Evolutionary conservation across 2,888 invertebrate species (phyloP).

Genomic region (Tipula unca): DNA sequence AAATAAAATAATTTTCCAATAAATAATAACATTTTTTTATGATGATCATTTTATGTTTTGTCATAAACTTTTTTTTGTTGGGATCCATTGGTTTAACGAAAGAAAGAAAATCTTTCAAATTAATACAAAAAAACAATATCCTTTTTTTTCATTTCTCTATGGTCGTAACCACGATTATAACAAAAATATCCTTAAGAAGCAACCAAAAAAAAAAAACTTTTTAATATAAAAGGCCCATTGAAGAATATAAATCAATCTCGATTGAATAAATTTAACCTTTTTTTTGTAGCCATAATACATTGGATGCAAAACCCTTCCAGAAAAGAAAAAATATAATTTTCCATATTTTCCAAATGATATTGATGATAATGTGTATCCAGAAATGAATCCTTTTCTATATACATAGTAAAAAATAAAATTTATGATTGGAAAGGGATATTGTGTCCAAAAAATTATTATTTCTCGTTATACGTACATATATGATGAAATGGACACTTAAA

Average conservation of each 20-base stretch:
- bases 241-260: constrained; percentile 14
- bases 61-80: background rate
- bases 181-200: background rate
- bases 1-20: background rate
- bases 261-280: constrained; percentile 2
- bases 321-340: background rate
- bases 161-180: background rate
- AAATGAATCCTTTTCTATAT: background rate
- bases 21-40: background rate
- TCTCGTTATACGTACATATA: background rate
- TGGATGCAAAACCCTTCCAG: background rate
- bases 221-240: background rate
- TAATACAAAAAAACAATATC: background rate
- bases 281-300: background rate
- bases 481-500: background rate
- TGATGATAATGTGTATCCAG: background rate
- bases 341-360: constrained; percentile 14
- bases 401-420: background rate
- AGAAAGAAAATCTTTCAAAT: background rate
- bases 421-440: constrained; percentile 14
- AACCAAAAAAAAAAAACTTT: too few relatives aligned
- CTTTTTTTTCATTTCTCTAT: background rate
- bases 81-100: background rate
- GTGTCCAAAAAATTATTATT: background rate
- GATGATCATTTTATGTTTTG: background rate